These are phyloP conservation scores for Musca domestica DNA, from an alignment of 1,140 invertebrate species.

Conservation along the genomic window DNA sequence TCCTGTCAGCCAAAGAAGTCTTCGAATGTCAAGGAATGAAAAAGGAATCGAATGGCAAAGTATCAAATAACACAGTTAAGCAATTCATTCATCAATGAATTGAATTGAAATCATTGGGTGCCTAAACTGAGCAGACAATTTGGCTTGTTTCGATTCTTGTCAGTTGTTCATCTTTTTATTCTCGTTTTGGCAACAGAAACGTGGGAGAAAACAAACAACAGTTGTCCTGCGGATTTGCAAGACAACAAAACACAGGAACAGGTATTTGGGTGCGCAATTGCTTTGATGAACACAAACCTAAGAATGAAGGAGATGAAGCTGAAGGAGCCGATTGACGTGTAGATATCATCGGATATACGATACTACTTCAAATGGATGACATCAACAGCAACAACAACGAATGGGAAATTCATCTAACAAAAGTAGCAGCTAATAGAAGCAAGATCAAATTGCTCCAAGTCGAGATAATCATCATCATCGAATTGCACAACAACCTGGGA, in stretches of 20 bases:
- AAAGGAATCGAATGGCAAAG: neutral
- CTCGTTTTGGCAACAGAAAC: slow-evolving; percentile 8
- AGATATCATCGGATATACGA: neutral
- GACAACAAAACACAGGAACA: slow-evolving; percentile 14
- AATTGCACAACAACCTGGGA: neutral
- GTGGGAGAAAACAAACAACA: neutral
- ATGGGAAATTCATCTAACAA: neutral
- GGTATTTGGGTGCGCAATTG: slow-evolving; percentile 21
- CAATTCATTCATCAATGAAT: slow-evolving; percentile 11
- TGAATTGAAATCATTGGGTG: neutral
- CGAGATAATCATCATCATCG: slow-evolving; percentile 9
- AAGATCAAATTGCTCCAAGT: slow-evolving; percentile 14
- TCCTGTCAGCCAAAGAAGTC: neutral
- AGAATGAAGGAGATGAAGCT: too few relatives aligned
- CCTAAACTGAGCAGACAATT: neutral
- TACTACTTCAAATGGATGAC: slow-evolving; percentile 14
- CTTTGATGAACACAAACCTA: neutral
- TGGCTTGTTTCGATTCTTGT: too few relatives aligned
- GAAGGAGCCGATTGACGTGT: too few relatives aligned
- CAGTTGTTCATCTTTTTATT: neutral
- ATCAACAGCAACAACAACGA: too few relatives aligned
- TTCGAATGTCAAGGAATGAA: neutral
- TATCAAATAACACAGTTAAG: slow-evolving; percentile 1
- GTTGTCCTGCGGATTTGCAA: neutral
- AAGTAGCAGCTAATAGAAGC: slow-evolving; percentile 7